Conservation (phyloP, 2,888 invertebrate genomes). For the Melinopterus prodromus region DNA sequence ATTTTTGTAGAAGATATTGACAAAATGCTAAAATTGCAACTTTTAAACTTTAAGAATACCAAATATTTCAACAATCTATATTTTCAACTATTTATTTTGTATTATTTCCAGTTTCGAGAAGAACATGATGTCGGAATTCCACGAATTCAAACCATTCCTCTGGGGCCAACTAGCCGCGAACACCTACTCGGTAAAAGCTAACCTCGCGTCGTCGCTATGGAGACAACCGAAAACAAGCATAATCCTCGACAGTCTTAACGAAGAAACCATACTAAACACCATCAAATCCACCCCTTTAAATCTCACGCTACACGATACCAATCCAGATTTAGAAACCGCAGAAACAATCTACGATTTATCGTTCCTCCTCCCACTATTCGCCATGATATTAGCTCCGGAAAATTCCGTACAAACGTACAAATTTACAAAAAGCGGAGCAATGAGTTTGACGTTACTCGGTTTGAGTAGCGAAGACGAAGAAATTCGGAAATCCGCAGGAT, state of each 20-base stretch:
- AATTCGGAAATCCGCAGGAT: conserved; percentile 77
- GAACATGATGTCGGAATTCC: conserved; percentile 46
- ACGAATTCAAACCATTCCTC: conserved; percentile 72
- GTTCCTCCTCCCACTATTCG: conserved; percentile 81
- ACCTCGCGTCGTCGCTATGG: conserved; percentile 68
- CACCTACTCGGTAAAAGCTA: conserved; percentile 75
- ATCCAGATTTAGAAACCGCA: conserved; percentile 43
- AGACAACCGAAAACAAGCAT: conserved; percentile 77
- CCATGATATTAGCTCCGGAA: conserved; percentile 77
- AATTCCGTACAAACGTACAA: conserved; percentile 76
- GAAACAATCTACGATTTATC: conserved; percentile 79
- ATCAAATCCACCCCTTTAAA: conserved; percentile 71
- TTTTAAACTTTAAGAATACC: background rate
- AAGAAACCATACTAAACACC: conserved; percentile 71
- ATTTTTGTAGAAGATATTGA: background rate
- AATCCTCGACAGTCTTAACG: conserved; percentile 75
- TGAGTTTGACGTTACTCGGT: conserved; percentile 75
- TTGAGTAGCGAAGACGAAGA: conserved; percentile 73
- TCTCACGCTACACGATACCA: conserved; percentile 50
- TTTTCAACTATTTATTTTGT: background rate
- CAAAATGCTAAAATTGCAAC: background rate
- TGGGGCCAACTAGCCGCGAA: conserved; percentile 85
- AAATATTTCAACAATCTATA: no score
- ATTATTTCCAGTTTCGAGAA: background rate
- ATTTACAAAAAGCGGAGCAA: conserved; percentile 73